Conservation (phyloP, 2,797 vertebrate genomes). For the Spinus pinus region DNA sequence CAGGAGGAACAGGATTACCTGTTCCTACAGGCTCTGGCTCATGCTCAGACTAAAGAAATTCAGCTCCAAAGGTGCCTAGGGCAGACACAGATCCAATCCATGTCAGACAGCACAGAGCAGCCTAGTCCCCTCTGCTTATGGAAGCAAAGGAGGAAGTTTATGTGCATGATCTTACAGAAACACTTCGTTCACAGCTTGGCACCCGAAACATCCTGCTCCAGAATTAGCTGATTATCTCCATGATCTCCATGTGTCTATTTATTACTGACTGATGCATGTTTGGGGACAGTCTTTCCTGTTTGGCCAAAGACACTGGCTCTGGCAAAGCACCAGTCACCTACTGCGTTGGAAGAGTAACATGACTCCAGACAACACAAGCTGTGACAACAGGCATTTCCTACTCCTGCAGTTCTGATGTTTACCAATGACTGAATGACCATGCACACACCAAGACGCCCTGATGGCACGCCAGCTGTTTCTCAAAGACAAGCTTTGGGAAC, state of each 20-base stretch:
- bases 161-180: background rate
- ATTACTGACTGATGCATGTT: background rate
- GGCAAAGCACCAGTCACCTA: background rate
- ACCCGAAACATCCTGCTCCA: rapidly evolving
- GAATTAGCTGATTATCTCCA: background rate
- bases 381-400: background rate
- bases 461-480: background rate
- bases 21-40: background rate
- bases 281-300: background rate
- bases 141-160: background rate
- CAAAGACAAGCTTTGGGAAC: background rate
- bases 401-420: background rate
- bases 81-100: background rate
- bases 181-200: rapidly evolving
- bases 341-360: rapidly evolving
- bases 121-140: background rate
- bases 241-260: background rate
- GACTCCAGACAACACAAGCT: background rate
- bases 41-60: background rate
- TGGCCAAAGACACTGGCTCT: background rate
- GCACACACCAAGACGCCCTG: rapidly evolving
- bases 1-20: background rate
- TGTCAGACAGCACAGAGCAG: background rate
- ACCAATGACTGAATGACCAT: background rate
- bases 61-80: background rate